phyloP scores from a whole-genome alignment of 2,888 invertebrate genomes.

The Resseliella maxima region DNA sequence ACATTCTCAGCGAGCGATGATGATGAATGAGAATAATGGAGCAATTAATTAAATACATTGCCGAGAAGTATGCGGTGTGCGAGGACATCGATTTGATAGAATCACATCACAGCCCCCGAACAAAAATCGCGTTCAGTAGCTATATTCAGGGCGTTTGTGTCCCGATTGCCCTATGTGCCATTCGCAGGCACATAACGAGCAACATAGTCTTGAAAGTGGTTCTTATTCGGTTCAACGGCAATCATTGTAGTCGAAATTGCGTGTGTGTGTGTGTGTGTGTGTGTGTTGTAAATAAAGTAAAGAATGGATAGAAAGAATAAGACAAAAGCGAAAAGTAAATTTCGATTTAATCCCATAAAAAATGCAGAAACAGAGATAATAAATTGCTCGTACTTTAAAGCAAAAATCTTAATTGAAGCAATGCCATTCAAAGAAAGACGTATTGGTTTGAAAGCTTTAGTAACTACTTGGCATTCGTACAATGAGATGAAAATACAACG shows the following conservation, averaged over 20 bases:
- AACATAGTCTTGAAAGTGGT: neutral
- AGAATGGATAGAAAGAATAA: too few species aligned
- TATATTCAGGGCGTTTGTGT: neutral
- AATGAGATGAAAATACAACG: neutral
- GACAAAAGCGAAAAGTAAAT: neutral
- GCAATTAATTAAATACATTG: slow-evolving; percentile 46
- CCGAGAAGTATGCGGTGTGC: neutral
- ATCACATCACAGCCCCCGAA: neutral
- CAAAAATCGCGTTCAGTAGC: neutral
- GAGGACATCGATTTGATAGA: slow-evolving; percentile 37
- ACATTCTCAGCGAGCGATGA: slow-evolving; percentile 47
- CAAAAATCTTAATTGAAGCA: slow-evolving; percentile 43
- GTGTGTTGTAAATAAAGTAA: too few species aligned
- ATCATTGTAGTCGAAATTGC: too few species aligned
- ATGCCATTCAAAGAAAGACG: neutral
- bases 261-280: too few species aligned
- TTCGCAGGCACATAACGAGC: neutral
- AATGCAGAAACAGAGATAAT: slow-evolving; percentile 29
- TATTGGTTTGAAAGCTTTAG: neutral
- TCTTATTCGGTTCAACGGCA: neutral
- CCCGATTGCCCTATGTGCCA: neutral
- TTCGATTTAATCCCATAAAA: slow-evolving; percentile 8
- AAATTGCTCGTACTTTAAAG: slow-evolving; percentile 13
- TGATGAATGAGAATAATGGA: slow-evolving; percentile 46
- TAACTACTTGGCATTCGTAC: neutral